Percentiles rank a stretch among this genome's conserved stretches.
Conservation (phyloP, 2,113 vertebrate species). For the western clawed frog (Xenopus tropicalis) region DNA sequence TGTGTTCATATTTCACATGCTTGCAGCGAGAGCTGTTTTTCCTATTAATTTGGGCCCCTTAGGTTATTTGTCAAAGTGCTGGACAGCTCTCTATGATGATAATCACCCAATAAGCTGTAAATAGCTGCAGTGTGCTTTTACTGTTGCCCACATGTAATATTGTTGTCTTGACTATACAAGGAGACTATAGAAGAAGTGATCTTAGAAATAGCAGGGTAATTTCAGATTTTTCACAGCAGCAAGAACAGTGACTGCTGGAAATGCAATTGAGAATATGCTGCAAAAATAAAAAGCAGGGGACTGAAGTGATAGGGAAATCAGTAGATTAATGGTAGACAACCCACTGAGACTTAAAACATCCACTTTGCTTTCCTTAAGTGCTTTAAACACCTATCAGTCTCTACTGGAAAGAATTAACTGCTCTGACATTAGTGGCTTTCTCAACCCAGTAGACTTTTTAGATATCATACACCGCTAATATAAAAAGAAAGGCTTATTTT, state of each 20-base stretch:
- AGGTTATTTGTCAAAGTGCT: too few species aligned
- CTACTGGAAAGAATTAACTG: too few species aligned
- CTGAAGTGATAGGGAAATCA: constrained; percentile 35
- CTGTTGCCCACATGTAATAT: not conserved
- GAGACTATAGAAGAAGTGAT: constrained; percentile 6
- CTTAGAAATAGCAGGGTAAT: constrained; percentile 24
- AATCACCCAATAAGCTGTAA: constrained; percentile 16
- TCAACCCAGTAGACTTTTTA: too few species aligned
- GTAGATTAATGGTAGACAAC: constrained; percentile 35
- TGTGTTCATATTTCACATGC: too few species aligned
- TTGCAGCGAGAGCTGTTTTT: too few species aligned
- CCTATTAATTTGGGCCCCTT: too few species aligned
- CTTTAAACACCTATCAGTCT: constrained; percentile 18
- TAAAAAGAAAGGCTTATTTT: too few species aligned
- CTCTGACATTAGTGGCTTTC: too few species aligned
- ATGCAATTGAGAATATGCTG: constrained; percentile 38
- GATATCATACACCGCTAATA: too few species aligned
- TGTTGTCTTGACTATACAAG: constrained; percentile 6
- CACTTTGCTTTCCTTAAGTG: constrained; percentile 18
- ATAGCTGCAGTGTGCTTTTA: constrained; percentile 11
- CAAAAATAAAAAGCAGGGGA: constrained; percentile 4
- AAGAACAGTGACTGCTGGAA: constrained; percentile 25
- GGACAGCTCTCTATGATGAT: not conserved
- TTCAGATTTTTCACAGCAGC: constrained; percentile 26
- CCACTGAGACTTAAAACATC: constrained; percentile 44